Conservation (phyloP, 1,140 invertebrate species). For the Spodoptera frugiperda region DNA sequence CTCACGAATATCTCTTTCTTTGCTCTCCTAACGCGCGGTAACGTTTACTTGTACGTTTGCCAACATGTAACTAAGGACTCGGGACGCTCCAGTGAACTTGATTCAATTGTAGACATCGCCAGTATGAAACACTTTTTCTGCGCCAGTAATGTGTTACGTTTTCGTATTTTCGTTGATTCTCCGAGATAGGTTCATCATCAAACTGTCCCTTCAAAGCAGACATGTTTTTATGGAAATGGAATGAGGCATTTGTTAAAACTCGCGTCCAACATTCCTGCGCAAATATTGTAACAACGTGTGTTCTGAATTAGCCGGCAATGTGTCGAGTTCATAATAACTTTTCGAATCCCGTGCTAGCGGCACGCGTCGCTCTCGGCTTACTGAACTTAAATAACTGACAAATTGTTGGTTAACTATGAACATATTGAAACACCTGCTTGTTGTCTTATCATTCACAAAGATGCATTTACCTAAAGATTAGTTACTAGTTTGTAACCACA, state of each 20-base stretch:
- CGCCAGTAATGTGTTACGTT: conserved; percentile 24
- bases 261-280: conserved; percentile 48
- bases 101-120: conserved; percentile 34
- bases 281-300: conserved; percentile 59
- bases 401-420: conserved; percentile 33
- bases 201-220: conserved; percentile 3
- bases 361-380: conserved; percentile 8
- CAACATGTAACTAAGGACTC: conserved; percentile 30
- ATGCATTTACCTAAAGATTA: not conserved
- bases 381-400: conserved; percentile 22
- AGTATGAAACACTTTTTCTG: conserved; percentile 18
- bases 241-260: conserved; percentile 41
- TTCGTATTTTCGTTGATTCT: conserved; percentile 31
- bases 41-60: conserved; percentile 35
- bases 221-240: conserved; percentile 27
- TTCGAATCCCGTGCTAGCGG: conserved; percentile 16
- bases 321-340: conserved; percentile 54
- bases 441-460: not conserved
- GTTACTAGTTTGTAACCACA: no score
- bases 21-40: conserved; percentile 8
- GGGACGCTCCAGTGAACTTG: conserved; percentile 11
- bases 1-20: conserved; percentile 30
- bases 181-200: not conserved
- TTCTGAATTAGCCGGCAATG: conserved; percentile 49
- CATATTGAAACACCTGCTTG: not conserved